These are phyloP conservation scores for Uropsilus gracilis DNA, from an alignment of 2,113 vertebrate species.

Conservation along the genomic window DNA sequence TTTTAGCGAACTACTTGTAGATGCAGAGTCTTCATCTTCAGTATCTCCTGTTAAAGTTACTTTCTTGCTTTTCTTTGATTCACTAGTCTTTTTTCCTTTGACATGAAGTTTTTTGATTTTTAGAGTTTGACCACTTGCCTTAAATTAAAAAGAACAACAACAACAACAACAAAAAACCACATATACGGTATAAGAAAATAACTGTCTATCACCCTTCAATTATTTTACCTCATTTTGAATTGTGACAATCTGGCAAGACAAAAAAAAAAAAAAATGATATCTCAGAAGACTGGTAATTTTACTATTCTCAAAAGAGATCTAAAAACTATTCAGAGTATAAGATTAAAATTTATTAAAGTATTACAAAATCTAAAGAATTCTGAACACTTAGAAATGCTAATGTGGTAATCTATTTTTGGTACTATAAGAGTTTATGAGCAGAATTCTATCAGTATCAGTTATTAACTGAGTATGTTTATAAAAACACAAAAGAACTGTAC, in stretches of 20 bases:
- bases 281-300: constrained; percentile 41
- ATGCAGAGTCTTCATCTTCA: constrained; percentile 91
- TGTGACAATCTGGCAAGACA: background rate
- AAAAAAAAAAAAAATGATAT: constrained; percentile 15
- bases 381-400: background rate
- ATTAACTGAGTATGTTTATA: background rate
- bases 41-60: constrained; percentile 87
- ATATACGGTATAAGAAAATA: constrained; percentile 42
- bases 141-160: constrained; percentile 73
- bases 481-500: constrained; percentile 6
- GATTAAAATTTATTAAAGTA: constrained; percentile 18
- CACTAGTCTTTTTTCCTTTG: constrained; percentile 91
- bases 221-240: constrained; percentile 26
- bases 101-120: constrained; percentile 92
- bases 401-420: background rate
- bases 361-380: background rate
- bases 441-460: background rate
- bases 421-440: background rate
- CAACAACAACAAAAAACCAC: too few species aligned
- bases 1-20: constrained; percentile 91
- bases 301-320: constrained; percentile 35
- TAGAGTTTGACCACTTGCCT: constrained; percentile 96
- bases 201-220: background rate
- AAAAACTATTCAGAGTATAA: constrained; percentile 31
- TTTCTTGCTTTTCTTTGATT: constrained; percentile 93